Evolutionary conservation across 2,797 vertebrate genomes (phyloP).

Genomic region (Neoniphon sammara): DNA sequence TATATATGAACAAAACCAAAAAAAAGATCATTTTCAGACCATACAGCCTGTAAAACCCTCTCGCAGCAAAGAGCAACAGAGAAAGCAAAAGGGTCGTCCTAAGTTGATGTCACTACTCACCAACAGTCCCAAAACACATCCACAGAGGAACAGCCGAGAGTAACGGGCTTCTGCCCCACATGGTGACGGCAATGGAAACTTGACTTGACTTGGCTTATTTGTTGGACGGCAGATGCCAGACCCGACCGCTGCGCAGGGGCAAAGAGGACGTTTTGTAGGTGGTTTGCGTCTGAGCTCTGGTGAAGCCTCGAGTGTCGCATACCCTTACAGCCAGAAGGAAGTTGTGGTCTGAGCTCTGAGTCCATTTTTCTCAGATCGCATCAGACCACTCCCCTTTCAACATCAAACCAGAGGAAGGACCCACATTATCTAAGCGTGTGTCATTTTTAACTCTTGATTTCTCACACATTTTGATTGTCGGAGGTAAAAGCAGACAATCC

Average conservation of each 20-base stretch:
- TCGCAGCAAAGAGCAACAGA: background rate
- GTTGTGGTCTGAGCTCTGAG: constrained; percentile 81
- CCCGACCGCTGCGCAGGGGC: background rate
- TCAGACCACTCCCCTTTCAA: constrained; percentile 74
- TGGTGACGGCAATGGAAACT: constrained; percentile 20
- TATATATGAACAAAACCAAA: no score
- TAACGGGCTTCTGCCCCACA: constrained; percentile 43
- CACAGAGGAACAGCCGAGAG: constrained; percentile 68
- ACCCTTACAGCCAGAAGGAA: constrained; percentile 73
- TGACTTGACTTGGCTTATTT: background rate
- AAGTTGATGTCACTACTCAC: constrained; percentile 67
- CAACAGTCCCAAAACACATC: constrained; percentile 75
- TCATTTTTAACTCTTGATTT: constrained; percentile 10
- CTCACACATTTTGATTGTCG: background rate
- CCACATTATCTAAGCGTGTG: background rate
- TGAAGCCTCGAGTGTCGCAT: constrained; percentile 28
- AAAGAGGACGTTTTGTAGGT: background rate
- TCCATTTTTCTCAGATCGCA: constrained; percentile 76
- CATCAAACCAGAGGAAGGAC: constrained; percentile 58
- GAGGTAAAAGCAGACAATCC: background rate
- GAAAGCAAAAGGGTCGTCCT: background rate
- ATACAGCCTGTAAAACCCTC: no score
- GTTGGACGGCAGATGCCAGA: background rate
- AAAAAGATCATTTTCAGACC: no score
- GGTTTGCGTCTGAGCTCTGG: background rate